Evolutionary conservation across 1,140 invertebrate species (phyloP).

Genomic region (Scaptomyza montana): DNA sequence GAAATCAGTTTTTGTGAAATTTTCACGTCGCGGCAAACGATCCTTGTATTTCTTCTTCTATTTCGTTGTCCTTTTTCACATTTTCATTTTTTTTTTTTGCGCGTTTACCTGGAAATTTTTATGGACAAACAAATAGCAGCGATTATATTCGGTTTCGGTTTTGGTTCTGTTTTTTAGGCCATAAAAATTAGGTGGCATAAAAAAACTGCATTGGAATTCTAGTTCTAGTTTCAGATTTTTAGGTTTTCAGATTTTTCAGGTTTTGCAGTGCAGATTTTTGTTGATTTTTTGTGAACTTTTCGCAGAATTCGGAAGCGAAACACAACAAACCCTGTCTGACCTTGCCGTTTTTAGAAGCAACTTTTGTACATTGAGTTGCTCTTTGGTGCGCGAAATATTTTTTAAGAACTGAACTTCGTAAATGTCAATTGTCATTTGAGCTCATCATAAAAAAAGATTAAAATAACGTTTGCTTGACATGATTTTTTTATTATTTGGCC

Average conservation of each 20-base stretch:
- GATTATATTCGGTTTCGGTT: slow-evolving; percentile 63
- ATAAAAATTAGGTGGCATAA: slow-evolving; percentile 78
- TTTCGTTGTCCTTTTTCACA: slow-evolving; percentile 13
- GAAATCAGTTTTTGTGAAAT: slow-evolving; percentile 83
- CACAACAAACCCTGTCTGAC: slow-evolving; percentile 33
- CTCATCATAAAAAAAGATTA: slow-evolving; percentile 67
- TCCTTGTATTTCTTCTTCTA: slow-evolving; percentile 25
- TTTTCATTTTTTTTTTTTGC: slow-evolving; percentile 32
- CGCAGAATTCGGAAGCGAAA: slow-evolving; percentile 75
- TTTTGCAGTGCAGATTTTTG: slow-evolving; percentile 31
- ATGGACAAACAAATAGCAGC: slow-evolving; percentile 63
- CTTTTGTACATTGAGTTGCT: slow-evolving; percentile 68
- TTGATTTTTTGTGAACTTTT: slow-evolving; percentile 33
- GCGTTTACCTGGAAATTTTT: slow-evolving; percentile 51
- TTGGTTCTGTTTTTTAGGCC: slow-evolving; percentile 79
- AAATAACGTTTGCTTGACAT: slow-evolving; percentile 41
- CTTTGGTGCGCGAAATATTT: slow-evolving; percentile 67
- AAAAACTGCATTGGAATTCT: slow-evolving; percentile 83
- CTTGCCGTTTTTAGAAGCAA: slow-evolving; percentile 45
- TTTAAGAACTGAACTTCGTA: slow-evolving; percentile 62
- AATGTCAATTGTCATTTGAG: slow-evolving; percentile 27
- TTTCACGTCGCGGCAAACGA: slow-evolving; percentile 31
- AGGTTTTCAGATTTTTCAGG: slow-evolving; percentile 63
- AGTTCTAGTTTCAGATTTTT: slow-evolving; percentile 83
- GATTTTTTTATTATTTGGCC: slow-evolving; percentile 66